Evolutionary conservation across 2,797 vertebrate genomes (phyloP).

Genomic region (Delichon dasypus): DNA sequence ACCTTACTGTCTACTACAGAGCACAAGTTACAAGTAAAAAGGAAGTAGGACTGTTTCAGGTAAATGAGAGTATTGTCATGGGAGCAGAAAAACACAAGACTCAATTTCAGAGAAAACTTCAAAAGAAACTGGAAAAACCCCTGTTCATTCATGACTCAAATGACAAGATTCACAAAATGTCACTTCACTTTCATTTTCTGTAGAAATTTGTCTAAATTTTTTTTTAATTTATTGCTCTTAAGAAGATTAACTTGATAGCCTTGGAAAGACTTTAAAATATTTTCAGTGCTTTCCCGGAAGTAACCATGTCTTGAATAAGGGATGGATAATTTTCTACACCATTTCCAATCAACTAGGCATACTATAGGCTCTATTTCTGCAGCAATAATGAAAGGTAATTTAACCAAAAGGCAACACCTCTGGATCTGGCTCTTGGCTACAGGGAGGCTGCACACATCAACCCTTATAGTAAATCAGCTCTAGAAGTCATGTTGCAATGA

Average conservation of each 20-base stretch:
- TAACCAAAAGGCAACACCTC: neutral
- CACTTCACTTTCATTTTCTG: neutral
- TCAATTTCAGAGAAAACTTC: neutral
- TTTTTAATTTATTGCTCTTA: neutral
- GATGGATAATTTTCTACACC: neutral
- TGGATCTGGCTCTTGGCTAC: neutral
- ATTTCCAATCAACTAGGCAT: neutral
- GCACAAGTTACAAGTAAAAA: neutral
- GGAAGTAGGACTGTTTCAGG: neutral
- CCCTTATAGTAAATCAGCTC: neutral
- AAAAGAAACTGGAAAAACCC: neutral
- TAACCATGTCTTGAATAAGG: neutral
- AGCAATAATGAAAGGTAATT: neutral
- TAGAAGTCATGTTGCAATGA: neutral
- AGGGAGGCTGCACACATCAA: neutral
- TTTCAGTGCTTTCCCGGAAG: neutral
- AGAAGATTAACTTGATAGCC: neutral
- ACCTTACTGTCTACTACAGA: neutral
- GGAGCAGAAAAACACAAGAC: neutral
- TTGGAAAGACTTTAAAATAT: neutral
- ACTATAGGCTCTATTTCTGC: neutral
- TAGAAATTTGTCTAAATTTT: neutral
- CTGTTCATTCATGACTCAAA: neutral
- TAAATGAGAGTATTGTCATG: neutral
- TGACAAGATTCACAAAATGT: neutral